Evolutionary conservation across 2,888 invertebrate genomes (phyloP).

Genomic region (Stenodema calcarata): DNA sequence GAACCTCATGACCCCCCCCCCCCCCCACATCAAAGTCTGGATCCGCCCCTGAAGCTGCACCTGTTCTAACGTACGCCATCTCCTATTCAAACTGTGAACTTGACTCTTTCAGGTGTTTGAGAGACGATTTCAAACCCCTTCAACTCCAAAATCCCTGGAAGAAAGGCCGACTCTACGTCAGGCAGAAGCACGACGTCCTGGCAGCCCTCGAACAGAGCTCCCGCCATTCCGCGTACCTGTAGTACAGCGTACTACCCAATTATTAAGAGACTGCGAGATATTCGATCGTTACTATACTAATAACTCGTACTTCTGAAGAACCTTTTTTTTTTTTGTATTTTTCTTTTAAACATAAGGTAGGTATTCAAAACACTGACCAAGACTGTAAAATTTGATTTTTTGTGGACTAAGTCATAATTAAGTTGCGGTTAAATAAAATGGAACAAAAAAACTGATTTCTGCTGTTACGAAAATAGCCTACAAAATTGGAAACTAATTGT

Average conservation of each 20-base stretch:
- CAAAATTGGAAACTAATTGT: not conserved
- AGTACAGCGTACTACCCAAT: not conserved
- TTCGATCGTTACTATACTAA: not conserved
- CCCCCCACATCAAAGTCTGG: too few relatives aligned
- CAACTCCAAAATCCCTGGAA: conserved; percentile 96
- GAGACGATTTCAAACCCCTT: conserved; percentile 93
- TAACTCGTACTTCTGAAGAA: not conserved
- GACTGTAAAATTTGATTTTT: not conserved
- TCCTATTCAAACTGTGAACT: too few relatives aligned
- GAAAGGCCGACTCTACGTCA: conserved; percentile 89
- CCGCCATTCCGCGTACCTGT: conserved; percentile 65
- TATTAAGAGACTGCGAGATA: not conserved
- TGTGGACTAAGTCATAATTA: not conserved
- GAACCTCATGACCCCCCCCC: too few relatives aligned
- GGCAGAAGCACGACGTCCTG: conserved; percentile 87
- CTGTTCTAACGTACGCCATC: too few relatives aligned
- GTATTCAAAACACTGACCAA: not conserved
- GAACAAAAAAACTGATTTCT: too few relatives aligned
- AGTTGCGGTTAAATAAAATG: not conserved
- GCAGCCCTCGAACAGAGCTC: conserved; percentile 89
- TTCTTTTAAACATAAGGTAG: not conserved
- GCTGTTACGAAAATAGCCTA: not conserved
- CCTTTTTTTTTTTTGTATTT: not conserved
- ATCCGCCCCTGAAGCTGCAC: too few relatives aligned
- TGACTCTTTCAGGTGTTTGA: conserved; percentile 67